These are phyloP conservation scores for Hylia prasina DNA, from an alignment of 2,113 vertebrate genomes.

Conservation along the genomic window DNA sequence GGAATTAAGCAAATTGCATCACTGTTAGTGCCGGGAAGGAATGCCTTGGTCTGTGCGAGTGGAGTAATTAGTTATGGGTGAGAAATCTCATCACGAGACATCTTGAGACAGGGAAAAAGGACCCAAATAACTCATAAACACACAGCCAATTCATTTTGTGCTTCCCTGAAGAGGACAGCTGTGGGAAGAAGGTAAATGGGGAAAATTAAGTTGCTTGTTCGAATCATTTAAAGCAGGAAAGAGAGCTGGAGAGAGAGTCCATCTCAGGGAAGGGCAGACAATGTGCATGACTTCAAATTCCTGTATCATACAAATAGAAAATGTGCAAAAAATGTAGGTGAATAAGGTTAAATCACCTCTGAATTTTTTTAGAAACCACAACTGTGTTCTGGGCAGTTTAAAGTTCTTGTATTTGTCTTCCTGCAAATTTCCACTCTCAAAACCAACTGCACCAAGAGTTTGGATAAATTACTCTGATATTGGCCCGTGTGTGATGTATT, in stretches of 20 bases:
- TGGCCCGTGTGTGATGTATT: background rate
- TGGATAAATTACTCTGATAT: background rate
- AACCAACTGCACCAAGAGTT: background rate
- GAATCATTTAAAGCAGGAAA: background rate
- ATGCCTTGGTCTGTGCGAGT: background rate
- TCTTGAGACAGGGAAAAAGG: constrained; percentile 39
- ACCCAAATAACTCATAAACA: constrained; percentile 52
- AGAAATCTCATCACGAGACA: constrained; percentile 46
- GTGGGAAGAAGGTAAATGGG: background rate
- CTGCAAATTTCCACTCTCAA: background rate
- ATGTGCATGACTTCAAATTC: fast-evolving
- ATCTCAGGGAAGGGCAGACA: background rate
- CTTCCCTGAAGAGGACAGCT: background rate
- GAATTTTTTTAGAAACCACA: background rate
- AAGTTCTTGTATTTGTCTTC: background rate
- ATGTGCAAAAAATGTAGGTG: background rate
- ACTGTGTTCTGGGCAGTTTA: background rate
- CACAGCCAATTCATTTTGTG: background rate
- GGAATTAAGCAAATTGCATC: constrained; percentile 24
- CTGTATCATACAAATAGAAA: background rate
- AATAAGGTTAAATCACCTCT: background rate
- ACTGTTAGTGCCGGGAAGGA: constrained; percentile 7
- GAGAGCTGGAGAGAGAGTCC: background rate
- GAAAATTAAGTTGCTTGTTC: background rate
- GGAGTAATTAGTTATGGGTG: constrained; percentile 63